A percentile compares a stretch with the other conserved stretches of the same genome.
Evolutionary conservation across 1,140 invertebrate genomes (phyloP).

Genomic region (Papilio helenus): DNA sequence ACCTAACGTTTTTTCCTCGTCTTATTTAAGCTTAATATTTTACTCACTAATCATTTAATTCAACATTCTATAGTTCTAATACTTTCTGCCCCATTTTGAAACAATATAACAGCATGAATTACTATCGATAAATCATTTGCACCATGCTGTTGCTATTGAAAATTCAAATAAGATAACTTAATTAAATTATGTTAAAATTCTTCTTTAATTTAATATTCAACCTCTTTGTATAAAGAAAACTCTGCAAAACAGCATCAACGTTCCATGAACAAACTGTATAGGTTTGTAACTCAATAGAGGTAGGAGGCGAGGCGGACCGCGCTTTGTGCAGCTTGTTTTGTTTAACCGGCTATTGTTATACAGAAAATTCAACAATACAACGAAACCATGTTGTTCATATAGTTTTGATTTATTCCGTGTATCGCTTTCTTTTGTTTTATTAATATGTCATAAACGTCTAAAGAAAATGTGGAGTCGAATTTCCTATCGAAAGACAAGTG

Average conservation of each 20-base stretch:
- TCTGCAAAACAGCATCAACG: neutral
- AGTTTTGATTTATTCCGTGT: conserved; percentile 3
- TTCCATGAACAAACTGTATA: conserved; percentile 18
- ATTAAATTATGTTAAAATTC: too few species aligned
- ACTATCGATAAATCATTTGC: too few species aligned
- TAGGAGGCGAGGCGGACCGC: neutral
- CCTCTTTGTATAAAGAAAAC: neutral
- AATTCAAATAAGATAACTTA: too few species aligned
- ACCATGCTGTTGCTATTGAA: too few species aligned
- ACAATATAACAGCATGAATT: too few species aligned
- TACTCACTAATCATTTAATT: neutral
- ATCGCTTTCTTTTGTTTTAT: conserved; percentile 6
- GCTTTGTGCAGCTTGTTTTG: conserved; percentile 16
- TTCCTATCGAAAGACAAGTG: too few species aligned
- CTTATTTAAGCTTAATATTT: neutral
- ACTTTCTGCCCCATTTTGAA: too few species aligned
- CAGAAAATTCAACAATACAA: neutral
- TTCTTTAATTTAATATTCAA: too few species aligned
- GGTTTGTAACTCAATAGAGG: conserved; percentile 25
- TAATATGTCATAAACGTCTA: neutral
- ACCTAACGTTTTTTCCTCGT: neutral
- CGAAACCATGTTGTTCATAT: neutral
- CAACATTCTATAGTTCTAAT: neutral
- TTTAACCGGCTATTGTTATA: conserved; percentile 6
- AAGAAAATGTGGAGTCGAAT: neutral